Evolutionary conservation across 2,888 invertebrate species (phyloP).

Genomic region (Tinea semifulvella): DNA sequence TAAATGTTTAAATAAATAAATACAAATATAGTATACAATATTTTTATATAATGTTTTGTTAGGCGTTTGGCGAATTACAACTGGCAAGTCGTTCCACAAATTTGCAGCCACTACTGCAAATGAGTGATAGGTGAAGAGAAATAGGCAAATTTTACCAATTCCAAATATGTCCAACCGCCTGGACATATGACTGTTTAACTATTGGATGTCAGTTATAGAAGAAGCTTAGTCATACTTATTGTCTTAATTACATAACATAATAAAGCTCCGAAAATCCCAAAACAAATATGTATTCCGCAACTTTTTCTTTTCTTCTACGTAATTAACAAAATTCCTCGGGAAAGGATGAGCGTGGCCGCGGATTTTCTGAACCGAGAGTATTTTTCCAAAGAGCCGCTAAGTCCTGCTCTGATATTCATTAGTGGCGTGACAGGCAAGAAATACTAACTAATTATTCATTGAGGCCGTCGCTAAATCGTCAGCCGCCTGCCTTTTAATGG

Average conservation of each 20-base stretch:
- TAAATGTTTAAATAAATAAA: too few species aligned
- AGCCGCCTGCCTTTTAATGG: constrained; percentile 48
- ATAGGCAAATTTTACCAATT: too few species aligned
- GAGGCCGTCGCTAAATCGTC: constrained; percentile 52
- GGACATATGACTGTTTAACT: too few species aligned
- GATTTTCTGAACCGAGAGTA: constrained; percentile 27
- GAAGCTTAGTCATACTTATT: too few species aligned
- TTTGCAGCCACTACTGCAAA: too few species aligned
- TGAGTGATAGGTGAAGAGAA: too few species aligned
- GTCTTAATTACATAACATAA: not conserved
- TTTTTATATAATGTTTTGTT: too few species aligned
- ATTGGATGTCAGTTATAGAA: too few species aligned
- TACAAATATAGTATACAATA: too few species aligned
- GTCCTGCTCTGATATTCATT: constrained; percentile 56
- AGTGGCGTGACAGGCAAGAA: constrained; percentile 59
- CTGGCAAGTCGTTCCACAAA: too few species aligned
- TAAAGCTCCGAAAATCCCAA: constrained; percentile 35
- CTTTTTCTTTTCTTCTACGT: constrained; percentile 44
- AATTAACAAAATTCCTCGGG: constrained; percentile 49
- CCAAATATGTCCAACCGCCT: too few species aligned
- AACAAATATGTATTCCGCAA: constrained; percentile 57
- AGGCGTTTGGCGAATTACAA: too few species aligned
- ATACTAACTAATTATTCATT: constrained; percentile 61
- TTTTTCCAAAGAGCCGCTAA: constrained; percentile 28
- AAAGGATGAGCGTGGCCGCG: constrained; percentile 4